Evolutionary conservation across 2,113 vertebrate species (phyloP).

Genomic region (Rhodinocichla rosea): DNA sequence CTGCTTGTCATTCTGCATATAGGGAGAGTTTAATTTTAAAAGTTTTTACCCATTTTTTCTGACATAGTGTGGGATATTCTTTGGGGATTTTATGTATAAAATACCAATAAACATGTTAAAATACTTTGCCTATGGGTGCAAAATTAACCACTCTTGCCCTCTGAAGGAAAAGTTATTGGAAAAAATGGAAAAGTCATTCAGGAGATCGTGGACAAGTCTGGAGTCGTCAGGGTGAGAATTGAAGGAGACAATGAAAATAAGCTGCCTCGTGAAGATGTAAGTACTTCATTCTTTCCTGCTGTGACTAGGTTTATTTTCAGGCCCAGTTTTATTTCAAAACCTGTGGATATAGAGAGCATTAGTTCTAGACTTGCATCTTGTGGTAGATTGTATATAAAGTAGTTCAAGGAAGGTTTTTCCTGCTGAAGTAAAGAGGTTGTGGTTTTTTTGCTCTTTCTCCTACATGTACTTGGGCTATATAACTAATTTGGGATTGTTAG

Average conservation of each 20-base stretch:
- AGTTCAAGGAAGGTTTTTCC: background rate
- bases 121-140: background rate
- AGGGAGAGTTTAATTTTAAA: background rate
- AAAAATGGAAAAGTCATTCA: conserved; percentile 89
- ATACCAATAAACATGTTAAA: background rate
- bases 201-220: conserved; percentile 86
- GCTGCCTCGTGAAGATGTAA: conserved; percentile 82
- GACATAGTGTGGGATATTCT: background rate
- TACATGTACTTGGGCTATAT: rapidly evolving
- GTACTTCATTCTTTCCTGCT: conserved; percentile 33
- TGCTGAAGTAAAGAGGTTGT: background rate
- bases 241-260: conserved; percentile 87
- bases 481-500: background rate
- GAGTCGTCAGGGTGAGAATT: conserved; percentile 85
- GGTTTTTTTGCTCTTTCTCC: rapidly evolving
- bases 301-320: background rate
- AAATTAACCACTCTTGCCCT: conserved; percentile 58
- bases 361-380: background rate
- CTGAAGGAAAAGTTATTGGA: conserved; percentile 85
- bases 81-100: background rate
- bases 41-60: background rate
- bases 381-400: background rate
- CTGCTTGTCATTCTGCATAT: background rate
- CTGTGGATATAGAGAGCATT: background rate
- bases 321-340: background rate